Evolutionary conservation across 37 sponge, comb jelly and placozoan genomes (phyloP).

Genomic region (Oscarella lobularis): DNA sequence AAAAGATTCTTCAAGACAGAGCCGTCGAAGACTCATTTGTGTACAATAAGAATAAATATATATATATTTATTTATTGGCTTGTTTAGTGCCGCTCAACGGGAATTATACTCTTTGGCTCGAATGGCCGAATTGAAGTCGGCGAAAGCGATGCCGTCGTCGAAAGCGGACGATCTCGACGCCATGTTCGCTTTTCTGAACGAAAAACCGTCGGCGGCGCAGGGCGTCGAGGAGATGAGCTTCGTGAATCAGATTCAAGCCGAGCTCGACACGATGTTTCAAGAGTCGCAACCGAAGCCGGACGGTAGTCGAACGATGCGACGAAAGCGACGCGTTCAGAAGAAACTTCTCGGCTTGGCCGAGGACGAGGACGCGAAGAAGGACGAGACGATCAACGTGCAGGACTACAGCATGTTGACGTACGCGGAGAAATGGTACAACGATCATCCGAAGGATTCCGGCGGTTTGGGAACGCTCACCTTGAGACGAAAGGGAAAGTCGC

Average conservation of each 20-base stretch:
- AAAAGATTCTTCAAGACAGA: slow-evolving; percentile 36
- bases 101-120: slow-evolving; percentile 74
- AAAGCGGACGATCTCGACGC: slow-evolving; percentile 66
- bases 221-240: slow-evolving; percentile 42
- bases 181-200: slow-evolving; percentile 66
- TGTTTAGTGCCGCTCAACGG: slow-evolving; percentile 50
- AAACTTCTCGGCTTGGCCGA: slow-evolving; percentile 71
- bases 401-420: slow-evolving; percentile 76
- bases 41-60: neutral
- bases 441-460: slow-evolving; percentile 67
- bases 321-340: slow-evolving; percentile 70
- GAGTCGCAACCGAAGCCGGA: slow-evolving; percentile 9
- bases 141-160: slow-evolving; percentile 25
- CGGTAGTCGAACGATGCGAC: slow-evolving; percentile 44
- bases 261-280: slow-evolving; percentile 54
- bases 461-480: slow-evolving; percentile 59
- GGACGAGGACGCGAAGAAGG: slow-evolving; percentile 28
- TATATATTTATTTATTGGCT: neutral
- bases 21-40: slow-evolving; percentile 54
- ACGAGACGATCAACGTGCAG: slow-evolving; percentile 18
- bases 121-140: slow-evolving; percentile 65
- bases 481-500: slow-evolving; percentile 24
- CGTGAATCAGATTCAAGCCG: slow-evolving; percentile 28
- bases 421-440: slow-evolving; percentile 89
- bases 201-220: slow-evolving; percentile 18